These are phyloP conservation scores for Odocoileus virginianus DNA, from an alignment of 2,113 vertebrate genomes.

Conservation along the genomic window DNA sequence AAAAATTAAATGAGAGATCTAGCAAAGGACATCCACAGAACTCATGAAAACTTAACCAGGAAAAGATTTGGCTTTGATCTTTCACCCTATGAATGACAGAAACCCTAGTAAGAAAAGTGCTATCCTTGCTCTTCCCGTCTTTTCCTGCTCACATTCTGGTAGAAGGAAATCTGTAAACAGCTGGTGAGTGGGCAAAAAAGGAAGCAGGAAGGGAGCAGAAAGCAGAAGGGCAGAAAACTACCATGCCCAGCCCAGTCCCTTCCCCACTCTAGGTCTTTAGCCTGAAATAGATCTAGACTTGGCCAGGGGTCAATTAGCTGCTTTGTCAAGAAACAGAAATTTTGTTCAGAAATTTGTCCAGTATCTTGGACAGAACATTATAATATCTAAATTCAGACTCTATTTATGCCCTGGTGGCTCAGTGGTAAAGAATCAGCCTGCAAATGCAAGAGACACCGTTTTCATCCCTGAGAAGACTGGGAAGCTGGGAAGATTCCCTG, in stretches of 20 bases:
- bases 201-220: background rate
- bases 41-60: background rate
- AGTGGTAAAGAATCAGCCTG: background rate
- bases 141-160: background rate
- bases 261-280: background rate
- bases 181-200: background rate
- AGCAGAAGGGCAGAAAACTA: background rate
- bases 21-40: background rate
- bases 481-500: background rate
- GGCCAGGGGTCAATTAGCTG: background rate
- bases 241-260: background rate
- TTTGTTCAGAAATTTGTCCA: background rate
- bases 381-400: background rate
- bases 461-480: background rate
- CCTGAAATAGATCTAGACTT: background rate
- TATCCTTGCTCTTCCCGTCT: background rate
- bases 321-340: background rate
- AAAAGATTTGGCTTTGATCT: background rate
- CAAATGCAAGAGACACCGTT: background rate
- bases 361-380: background rate
- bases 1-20: background rate
- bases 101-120: background rate
- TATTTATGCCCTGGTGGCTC: background rate
- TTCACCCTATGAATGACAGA: background rate
- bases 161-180: background rate